phyloP scores from a whole-genome alignment of 1,140 invertebrate species.

The Trachymyrmex cornetzi region DNA sequence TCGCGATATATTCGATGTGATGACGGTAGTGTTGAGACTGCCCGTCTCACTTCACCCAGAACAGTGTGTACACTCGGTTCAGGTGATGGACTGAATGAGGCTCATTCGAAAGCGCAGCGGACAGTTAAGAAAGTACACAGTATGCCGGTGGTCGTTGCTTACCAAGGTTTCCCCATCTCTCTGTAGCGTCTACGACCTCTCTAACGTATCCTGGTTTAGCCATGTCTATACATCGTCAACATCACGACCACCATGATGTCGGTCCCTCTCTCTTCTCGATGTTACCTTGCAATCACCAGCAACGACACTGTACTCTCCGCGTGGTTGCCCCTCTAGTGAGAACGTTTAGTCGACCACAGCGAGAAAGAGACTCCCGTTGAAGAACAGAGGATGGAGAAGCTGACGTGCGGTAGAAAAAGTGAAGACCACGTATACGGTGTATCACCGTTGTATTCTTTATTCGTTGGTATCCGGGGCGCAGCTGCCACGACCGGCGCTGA shows the following conservation, averaged over 20 bases:
- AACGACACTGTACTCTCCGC: slow-evolving; percentile 45
- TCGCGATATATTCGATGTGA: slow-evolving; percentile 51
- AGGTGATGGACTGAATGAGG: slow-evolving; percentile 77
- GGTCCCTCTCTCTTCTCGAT: background rate
- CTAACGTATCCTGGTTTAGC: slow-evolving; percentile 49
- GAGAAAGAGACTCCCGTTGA: background rate
- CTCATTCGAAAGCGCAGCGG: slow-evolving; percentile 77
- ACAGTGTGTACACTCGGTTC: slow-evolving; percentile 71
- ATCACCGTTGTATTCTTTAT: slow-evolving; percentile 46
- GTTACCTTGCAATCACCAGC: slow-evolving; percentile 50
- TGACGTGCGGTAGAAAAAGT: background rate
- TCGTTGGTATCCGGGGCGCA: slow-evolving; percentile 53
- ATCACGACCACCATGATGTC: background rate
- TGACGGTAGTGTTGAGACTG: slow-evolving; percentile 45
- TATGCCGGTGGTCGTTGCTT: slow-evolving; percentile 38
- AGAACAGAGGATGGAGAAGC: background rate
- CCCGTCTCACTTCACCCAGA: background rate
- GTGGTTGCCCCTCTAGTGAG: slow-evolving; percentile 52
- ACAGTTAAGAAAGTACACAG: slow-evolving; percentile 76
- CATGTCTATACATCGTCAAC: slow-evolving; percentile 21
- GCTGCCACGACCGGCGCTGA: slow-evolving; percentile 60
- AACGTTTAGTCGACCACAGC: slow-evolving; percentile 46
- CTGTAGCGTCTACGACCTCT: slow-evolving; percentile 5
- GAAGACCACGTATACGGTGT: slow-evolving; percentile 5
- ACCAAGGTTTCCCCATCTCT: slow-evolving; percentile 46